Percentiles rank a stretch among this genome's conserved stretches.
These are phyloP conservation scores for Pelusios castaneus DNA, from an alignment of 2,113 vertebrate genomes.

Conservation along the genomic window DNA sequence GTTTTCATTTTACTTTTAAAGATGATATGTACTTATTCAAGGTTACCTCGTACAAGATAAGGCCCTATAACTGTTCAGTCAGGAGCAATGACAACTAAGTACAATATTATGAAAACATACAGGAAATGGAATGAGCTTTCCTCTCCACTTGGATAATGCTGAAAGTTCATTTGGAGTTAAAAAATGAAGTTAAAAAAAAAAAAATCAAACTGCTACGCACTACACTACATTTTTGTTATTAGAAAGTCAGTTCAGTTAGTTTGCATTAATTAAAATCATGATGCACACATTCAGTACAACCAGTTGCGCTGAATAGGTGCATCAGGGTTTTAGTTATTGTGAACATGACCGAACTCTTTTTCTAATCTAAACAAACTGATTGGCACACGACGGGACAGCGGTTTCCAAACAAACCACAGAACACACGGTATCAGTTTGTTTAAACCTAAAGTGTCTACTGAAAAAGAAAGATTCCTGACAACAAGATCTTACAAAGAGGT, in stretches of 20 bases:
- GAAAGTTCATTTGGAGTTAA: not conserved
- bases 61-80: not conserved
- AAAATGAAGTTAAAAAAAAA: not conserved
- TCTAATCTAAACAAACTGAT: not conserved
- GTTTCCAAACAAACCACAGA: not conserved
- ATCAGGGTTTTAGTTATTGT: too few species aligned
- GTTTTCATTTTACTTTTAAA: not conserved
- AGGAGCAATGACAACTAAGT: not conserved
- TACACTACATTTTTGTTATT: not conserved
- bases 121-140: not conserved
- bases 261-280: not conserved
- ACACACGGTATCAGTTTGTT: not conserved
- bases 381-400: not conserved
- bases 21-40: not conserved
- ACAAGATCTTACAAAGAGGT: not conserved
- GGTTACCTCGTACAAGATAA: not conserved
- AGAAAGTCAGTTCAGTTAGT: not conserved
- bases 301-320: too few species aligned
- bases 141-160: not conserved
- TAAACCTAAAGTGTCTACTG: not conserved
- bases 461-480: not conserved
- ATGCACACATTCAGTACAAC: not conserved
- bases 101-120: not conserved
- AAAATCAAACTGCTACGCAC: not conserved
- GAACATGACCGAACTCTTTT: too few species aligned